phyloP scores from a whole-genome alignment of 2,888 invertebrate genomes.

The Troides oblongomaculatus region DNA sequence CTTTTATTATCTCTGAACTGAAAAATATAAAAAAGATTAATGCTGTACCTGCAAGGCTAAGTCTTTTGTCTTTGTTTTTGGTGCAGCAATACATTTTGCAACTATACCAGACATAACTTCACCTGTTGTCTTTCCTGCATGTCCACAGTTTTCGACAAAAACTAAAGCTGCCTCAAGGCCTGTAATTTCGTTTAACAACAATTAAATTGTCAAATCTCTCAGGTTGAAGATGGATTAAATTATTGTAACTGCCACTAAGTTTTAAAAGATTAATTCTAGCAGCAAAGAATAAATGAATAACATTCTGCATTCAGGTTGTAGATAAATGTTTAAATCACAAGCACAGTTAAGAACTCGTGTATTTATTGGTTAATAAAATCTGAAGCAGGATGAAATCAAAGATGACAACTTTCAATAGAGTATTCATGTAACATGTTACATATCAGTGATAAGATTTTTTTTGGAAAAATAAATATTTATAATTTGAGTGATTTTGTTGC shows the following conservation, averaged over 20 bases:
- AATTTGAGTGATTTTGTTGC: neutral
- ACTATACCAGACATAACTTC: conserved; percentile 95
- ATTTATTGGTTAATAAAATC: neutral
- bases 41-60: conserved; percentile 85
- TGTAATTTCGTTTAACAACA: conserved; percentile 33
- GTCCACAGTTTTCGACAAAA: conserved; percentile 93
- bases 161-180: conserved; percentile 92
- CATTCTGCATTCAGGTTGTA: too few relatives aligned
- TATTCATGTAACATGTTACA: neutral
- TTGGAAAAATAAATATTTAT: neutral
- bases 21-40: conserved; percentile 15
- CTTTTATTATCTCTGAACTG: too few relatives aligned
- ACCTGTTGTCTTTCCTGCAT: conserved; percentile 91
- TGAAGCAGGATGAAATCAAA: neutral
- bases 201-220: neutral
- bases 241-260: too few relatives aligned
- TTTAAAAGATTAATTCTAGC: too few relatives aligned
- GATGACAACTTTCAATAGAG: neutral
- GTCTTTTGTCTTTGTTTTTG: conserved; percentile 94
- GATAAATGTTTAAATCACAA: neutral
- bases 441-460: neutral
- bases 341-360: neutral
- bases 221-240: too few relatives aligned
- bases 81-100: conserved; percentile 94
- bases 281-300: too few relatives aligned